Conservation (phyloP, 1,140 invertebrate species). For the Pteromalus puparum region DNA sequence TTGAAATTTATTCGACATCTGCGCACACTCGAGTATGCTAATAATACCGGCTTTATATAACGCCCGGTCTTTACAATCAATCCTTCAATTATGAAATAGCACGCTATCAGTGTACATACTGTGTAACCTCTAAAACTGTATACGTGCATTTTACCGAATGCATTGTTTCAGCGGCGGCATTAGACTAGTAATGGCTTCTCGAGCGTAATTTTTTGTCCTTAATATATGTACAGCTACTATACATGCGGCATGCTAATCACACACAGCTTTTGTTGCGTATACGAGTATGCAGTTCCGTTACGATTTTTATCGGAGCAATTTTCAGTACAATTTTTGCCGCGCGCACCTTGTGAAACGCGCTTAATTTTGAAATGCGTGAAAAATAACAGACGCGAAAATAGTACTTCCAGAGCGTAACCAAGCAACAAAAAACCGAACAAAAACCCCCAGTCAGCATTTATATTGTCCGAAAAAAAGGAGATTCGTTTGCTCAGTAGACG, state of each 20-base stretch:
- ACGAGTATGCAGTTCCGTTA: not conserved
- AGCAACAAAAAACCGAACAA: not conserved
- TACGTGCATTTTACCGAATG: not conserved
- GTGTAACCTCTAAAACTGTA: not conserved
- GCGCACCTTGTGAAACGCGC: too few species aligned
- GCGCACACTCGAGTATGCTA: not conserved
- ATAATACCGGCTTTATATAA: not conserved
- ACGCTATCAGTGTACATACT: not conserved
- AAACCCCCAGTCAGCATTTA: too few species aligned
- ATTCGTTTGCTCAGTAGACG: not conserved
- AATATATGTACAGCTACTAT: too few species aligned
- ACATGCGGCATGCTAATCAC: too few species aligned
- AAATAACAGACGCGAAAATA: too few species aligned
- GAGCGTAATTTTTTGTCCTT: not conserved
- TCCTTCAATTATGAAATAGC: not conserved
- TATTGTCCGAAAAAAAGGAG: not conserved
- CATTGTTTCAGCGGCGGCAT: not conserved
- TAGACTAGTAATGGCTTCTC: not conserved
- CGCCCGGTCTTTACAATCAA: not conserved
- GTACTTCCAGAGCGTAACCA: not conserved
- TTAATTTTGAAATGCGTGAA: too few species aligned
- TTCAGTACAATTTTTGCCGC: too few species aligned
- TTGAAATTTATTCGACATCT: not conserved
- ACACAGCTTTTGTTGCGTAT: not conserved
- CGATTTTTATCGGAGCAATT: not conserved